Evolutionary conservation across 2,797 vertebrate species (phyloP), one percentile per base, ranked within the genome.

Genomic region (Oreortyx pictus): DNA sequence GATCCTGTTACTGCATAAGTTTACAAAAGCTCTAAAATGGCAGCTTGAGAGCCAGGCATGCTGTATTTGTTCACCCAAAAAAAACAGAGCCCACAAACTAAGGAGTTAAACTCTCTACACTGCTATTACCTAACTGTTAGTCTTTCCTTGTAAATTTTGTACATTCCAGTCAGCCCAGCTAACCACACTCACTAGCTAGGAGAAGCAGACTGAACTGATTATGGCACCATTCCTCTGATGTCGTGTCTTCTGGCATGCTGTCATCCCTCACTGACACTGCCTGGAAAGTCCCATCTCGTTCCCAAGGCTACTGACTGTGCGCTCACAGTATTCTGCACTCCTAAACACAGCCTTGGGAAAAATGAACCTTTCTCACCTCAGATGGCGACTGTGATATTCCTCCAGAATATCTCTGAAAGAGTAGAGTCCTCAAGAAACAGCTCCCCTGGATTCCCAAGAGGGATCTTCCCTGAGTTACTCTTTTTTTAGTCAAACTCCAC

Each of bases 21-120:
- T 64, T n/a, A 24, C 37, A 62, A 9, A 1, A 0, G 33, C 12
- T 76, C n/a, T 23, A 12, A 75, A 79, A 6, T 0, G 2, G 9
- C 52, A 24, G 12, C 43, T 54, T 4, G 11, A 7, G 41, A 77
- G 14, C 35, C 16, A 64, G 27, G 15, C 23, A 22, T 1, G 4
- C 27, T 76, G 11, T 23, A 19, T 49, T 49, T 61, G 4, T 3
- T 46, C 43, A 19, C 15, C 25, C 39, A 35, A 72, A 78, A 91
- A 41, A 37, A 59, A 75, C 52, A 85, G 43, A 37, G 66, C 33
- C 14, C 43, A 59, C 56, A 33, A 50, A 39, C 13, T 17, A 17
- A 33, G 57, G 62, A 56, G 31, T 25, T n/a, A 13, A 75, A 4
- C 3, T 33, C 33, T 47, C 81, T 23, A 23, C 31, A 3, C 3